A percentile compares a stretch with the other conserved stretches of the same genome.
Conservation (phyloP, 2,888 invertebrate genomes). For the Plebejus argus region DNA sequence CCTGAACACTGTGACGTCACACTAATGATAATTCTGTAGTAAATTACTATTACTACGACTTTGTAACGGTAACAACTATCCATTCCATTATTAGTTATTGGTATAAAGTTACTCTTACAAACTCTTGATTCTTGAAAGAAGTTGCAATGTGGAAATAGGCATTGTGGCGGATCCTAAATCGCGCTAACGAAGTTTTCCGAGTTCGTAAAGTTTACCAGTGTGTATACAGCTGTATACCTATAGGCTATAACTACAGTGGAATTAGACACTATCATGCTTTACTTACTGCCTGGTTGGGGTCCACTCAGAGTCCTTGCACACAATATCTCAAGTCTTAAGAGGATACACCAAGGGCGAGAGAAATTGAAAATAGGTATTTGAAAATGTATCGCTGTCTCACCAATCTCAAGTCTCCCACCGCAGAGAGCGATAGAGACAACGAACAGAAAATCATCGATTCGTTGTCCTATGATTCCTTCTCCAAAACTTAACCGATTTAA, state of each 20-base stretch:
- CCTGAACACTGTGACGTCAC: constrained; percentile 41
- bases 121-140: too few relatives aligned
- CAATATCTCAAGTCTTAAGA: background rate
- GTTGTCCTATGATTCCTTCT: too few relatives aligned
- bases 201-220: background rate
- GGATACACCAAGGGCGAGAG: too few relatives aligned
- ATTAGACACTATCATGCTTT: background rate
- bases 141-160: too few relatives aligned
- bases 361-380: too few relatives aligned
- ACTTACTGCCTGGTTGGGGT: background rate
- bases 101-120: background rate
- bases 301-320: background rate
- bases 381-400: too few relatives aligned
- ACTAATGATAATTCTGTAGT: constrained; percentile 3
- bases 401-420: too few relatives aligned
- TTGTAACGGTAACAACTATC: background rate
- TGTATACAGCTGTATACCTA: too few relatives aligned
- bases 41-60: background rate
- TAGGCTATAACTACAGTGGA: background rate
- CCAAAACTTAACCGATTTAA: too few relatives aligned
- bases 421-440: too few relatives aligned
- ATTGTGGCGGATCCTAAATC: too few relatives aligned
- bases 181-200: background rate
- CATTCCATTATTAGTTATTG: background rate
- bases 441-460: too few relatives aligned